Percentiles rank a stretch among this genome's conserved stretches.
Conservation (phyloP, 2,113 vertebrate species). For the Melanocharis versteri region DNA sequence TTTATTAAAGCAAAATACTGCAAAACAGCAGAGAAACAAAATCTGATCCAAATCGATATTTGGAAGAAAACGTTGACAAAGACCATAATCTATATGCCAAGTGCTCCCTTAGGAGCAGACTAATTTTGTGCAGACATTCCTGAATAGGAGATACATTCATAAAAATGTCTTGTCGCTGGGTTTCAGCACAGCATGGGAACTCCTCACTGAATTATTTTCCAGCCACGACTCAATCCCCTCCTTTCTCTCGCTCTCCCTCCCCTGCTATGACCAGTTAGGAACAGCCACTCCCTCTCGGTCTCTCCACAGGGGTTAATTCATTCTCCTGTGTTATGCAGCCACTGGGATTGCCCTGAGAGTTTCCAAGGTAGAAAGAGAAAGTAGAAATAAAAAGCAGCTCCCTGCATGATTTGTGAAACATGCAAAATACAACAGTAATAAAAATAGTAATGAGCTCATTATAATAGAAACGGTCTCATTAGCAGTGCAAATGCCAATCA, state of each 20-base stretch:
- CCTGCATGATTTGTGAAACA: constrained; percentile 18
- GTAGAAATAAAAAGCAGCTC: constrained; percentile 5
- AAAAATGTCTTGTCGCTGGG: neutral
- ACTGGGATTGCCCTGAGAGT: neutral
- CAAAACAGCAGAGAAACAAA: neutral
- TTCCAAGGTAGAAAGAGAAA: constrained; percentile 6
- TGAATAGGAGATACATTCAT: neutral
- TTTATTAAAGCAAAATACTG: neutral
- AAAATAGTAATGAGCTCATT: constrained; percentile 54
- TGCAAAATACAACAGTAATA: constrained; percentile 39
- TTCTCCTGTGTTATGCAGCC: neutral
- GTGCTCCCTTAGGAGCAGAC: neutral
- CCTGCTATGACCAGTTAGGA: neutral
- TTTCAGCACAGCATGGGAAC: neutral
- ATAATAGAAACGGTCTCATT: constrained; percentile 39
- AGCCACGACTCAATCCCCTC: neutral
- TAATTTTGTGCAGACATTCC: neutral
- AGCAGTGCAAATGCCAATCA: constrained; percentile 27
- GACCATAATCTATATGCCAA: neutral
- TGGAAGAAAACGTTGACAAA: neutral
- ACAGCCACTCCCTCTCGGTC: neutral
- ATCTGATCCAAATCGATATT: neutral
- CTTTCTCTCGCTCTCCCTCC: neutral
- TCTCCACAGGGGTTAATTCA: neutral
- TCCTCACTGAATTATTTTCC: neutral